A percentile compares a stretch with the other conserved stretches of the same genome.
phyloP scores from a whole-genome alignment of 2,888 invertebrate genomes.

The Lamellibrachia columna region DNA sequence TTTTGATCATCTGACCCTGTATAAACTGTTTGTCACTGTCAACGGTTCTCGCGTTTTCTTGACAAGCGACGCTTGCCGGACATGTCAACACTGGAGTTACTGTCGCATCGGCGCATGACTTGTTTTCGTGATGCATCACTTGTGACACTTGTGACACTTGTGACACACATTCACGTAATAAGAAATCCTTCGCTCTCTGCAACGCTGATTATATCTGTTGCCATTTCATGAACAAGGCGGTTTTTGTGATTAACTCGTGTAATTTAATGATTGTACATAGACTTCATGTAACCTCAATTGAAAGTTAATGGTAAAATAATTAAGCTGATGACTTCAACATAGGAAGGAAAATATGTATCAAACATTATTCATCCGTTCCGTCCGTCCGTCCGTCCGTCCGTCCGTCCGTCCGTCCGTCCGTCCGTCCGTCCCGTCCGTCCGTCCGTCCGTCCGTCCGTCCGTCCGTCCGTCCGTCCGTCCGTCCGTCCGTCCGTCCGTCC shows the following conservation, averaged over 20 bases:
- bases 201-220: neutral
- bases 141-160: neutral
- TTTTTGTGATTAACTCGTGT: neutral
- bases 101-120: neutral
- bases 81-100: neutral
- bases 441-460: no score
- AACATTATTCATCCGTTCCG: neutral
- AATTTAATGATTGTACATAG: neutral
- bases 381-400: neutral
- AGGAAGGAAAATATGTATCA: neutral
- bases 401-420: no score
- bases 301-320: neutral
- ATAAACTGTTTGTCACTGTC: slow-evolving; percentile 3
- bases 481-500: no score
- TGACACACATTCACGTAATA: neutral
- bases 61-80: neutral
- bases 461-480: no score
- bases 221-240: neutral
- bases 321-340: neutral
- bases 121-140: neutral
- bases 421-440: no score
- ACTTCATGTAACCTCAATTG: neutral
- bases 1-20: neutral
- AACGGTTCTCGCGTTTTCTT: neutral
- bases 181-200: neutral